Base-by-base conservation (phyloP, 2,113 vertebrate species). In the Platichthys flesus region DNA sequence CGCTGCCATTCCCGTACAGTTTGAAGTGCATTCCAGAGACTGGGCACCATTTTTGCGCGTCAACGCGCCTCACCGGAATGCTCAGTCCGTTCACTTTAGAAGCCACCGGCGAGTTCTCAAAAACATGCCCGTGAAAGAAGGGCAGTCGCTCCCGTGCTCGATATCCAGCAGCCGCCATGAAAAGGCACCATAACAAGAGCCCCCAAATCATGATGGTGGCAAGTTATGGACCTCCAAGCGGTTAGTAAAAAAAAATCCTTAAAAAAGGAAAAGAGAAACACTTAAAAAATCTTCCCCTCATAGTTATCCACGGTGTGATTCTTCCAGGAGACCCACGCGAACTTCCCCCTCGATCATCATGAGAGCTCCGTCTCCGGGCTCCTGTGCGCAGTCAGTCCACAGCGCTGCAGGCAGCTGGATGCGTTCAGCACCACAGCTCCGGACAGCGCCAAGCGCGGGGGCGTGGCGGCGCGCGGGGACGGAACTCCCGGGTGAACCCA, bases 61-160 rank as follows among this genome's bases (percentile, higher is more conserved):
- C 87, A 71, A 96, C 90, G 78, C 95, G 94, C 88, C 89, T 95
- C 89, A 91, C 85, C 23, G 95, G 95, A 67, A 96, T 91, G 88
- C 88, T 95, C 49, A 96, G 91, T 77, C 96, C 96, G 81, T 90
- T 94, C 47, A 96, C 95, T 85, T 93, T 95, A 0, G 95, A 95
- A 67, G 95, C 95, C 73, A 88, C 42, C 20, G 95, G 95, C 1
- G 95, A 94, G 94, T 97, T 97, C 90, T 97, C 96, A 74, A 91
- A 94, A 63, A 97, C 92, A 61, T 96, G 95, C 13, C 96, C 96
- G 67, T 91, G 91, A 68, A 96, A 97, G 40, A 95, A 92, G 55
- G 96, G 94, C 63, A 80, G 81, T 49, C 85, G 86, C 47, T 89
- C 78, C 67, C 71, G 84, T 18, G 90, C 85, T 70, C 90, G 89